phyloP scores from a whole-genome alignment of 2,797 vertebrate species.

The Columba guinea region DNA sequence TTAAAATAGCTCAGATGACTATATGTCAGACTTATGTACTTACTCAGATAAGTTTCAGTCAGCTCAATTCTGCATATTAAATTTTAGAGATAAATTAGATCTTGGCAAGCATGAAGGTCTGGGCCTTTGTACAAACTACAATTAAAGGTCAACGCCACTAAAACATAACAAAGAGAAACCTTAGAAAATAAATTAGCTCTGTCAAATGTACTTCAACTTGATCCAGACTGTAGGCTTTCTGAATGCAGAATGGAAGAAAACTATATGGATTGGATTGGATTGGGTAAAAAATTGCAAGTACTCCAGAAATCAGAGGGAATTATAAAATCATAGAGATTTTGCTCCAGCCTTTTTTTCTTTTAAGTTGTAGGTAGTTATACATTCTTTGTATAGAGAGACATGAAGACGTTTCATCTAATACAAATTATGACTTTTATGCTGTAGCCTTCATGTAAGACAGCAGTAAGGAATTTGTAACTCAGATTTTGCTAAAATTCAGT shows the following conservation, averaged over 20 bases:
- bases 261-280: neutral
- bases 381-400: neutral
- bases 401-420: neutral
- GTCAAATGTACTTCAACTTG: neutral
- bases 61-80: neutral
- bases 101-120: constrained; percentile 8
- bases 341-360: neutral
- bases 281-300: neutral
- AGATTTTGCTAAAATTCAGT: neutral
- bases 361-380: neutral
- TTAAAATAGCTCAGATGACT: neutral
- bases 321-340: neutral
- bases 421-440: neutral
- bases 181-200: neutral
- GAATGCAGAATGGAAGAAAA: neutral
- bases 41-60: neutral
- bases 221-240: neutral
- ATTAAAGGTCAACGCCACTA: constrained; percentile 24
- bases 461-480: neutral
- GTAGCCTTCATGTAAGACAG: neutral
- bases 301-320: neutral
- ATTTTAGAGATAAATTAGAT: neutral
- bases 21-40: neutral
- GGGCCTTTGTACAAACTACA: neutral
- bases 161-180: neutral